These are phyloP conservation scores for Villa cingulata DNA, from an alignment of 2,888 invertebrate genomes.

Conservation along the genomic window DNA sequence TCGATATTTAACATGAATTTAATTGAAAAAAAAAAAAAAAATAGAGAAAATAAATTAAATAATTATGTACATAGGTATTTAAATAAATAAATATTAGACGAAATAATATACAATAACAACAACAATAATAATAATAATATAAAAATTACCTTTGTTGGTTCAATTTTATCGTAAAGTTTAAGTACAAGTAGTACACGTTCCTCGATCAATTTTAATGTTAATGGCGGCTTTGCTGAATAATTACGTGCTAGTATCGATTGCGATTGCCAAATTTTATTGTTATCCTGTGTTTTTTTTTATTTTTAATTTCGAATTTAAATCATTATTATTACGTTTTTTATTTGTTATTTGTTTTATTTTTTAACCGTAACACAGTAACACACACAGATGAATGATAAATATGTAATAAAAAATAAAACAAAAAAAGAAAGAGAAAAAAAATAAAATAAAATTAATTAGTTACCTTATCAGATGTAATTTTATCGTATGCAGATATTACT, in stretches of 20 bases:
- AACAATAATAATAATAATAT: too few species aligned
- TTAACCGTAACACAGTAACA: too few species aligned
- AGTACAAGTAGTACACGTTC: slow-evolving; percentile 89
- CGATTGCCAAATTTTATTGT: slow-evolving; percentile 39
- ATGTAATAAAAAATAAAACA: slow-evolving; percentile 11
- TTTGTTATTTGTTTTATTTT: too few species aligned
- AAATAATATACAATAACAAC: too few species aligned
- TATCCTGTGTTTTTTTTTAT: background rate
- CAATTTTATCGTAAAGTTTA: slow-evolving; percentile 95
- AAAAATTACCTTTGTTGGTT: slow-evolving; percentile 72
- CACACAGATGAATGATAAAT: too few species aligned
- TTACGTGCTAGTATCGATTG: slow-evolving; percentile 44
- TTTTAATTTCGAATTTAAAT: too few species aligned
- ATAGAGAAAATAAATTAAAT: background rate
- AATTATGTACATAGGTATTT: background rate
- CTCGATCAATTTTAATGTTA: slow-evolving; percentile 67
- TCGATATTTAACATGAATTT: slow-evolving; percentile 11
- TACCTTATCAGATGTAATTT: slow-evolving; percentile 79
- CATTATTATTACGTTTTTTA: too few species aligned
- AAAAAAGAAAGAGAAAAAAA: slow-evolving; percentile 23
- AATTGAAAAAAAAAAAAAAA: background rate
- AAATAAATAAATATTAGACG: too few species aligned
- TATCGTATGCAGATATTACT: slow-evolving; percentile 80
- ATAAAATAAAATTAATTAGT: slow-evolving; percentile 25
- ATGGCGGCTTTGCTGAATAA: slow-evolving; percentile 62